Percentiles rank a stretch among this genome's conserved stretches.
Conservation (phyloP, 37 sponge, comb jelly and placozoan species). For the Amphimedon queenslandica region DNA sequence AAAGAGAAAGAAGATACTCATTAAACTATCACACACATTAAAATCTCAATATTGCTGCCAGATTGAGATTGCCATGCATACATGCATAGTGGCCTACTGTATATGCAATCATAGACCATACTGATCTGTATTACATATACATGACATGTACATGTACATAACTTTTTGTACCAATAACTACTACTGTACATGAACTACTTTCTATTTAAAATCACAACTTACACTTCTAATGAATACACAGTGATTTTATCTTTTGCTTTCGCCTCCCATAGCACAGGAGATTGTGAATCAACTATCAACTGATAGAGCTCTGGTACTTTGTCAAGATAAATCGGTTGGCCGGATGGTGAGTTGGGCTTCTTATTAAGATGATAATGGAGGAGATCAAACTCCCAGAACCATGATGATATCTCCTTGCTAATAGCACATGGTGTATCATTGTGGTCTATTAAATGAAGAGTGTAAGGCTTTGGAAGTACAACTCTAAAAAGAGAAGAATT, state of each 20-base stretch:
- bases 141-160: too few species aligned
- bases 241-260: background rate
- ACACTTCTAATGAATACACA: constrained; percentile 37
- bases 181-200: too few species aligned
- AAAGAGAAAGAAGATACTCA: too few species aligned
- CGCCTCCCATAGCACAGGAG: background rate
- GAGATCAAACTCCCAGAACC: constrained; percentile 52
- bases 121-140: too few species aligned
- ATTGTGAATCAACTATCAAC: background rate
- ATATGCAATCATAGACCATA: too few species aligned
- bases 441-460: constrained; percentile 20
- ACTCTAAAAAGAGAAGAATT: constrained; percentile 9
- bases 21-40: too few species aligned
- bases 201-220: too few species aligned
- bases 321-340: background rate
- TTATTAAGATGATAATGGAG: constrained; percentile 2
- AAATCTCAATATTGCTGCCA: too few species aligned
- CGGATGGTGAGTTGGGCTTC: constrained; percentile 2
- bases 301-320: constrained; percentile 18
- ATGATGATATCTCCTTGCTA: constrained; percentile 33
- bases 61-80: too few species aligned
- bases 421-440: constrained; percentile 9
- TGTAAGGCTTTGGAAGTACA: constrained; percentile 18
- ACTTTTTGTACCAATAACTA: background rate
- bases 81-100: too few species aligned